Evolutionary conservation across 2,888 invertebrate species (phyloP).

Genomic region (Gandaritis pyraliata): DNA sequence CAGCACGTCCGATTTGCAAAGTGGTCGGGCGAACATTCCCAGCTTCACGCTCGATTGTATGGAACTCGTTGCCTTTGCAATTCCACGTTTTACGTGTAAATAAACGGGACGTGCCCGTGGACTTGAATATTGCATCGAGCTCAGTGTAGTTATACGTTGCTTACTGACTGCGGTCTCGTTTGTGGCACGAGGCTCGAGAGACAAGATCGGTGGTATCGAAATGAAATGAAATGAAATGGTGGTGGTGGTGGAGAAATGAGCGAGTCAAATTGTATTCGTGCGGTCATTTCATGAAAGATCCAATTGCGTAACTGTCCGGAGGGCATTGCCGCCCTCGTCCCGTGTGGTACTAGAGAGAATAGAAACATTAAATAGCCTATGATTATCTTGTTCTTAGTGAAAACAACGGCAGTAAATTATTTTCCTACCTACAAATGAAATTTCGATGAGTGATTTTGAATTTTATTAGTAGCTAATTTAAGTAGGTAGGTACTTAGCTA

Average conservation of each 20-base stretch:
- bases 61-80: constrained; percentile 40
- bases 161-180: constrained; percentile 3
- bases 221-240: no score
- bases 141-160: constrained; percentile 5
- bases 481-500: no score
- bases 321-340: no score
- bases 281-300: neutral
- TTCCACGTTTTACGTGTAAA: constrained; percentile 42
- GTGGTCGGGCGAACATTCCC: constrained; percentile 38
- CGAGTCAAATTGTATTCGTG: neutral
- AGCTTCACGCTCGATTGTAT: constrained; percentile 44
- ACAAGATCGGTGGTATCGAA: no score
- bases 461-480: no score
- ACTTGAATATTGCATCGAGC: constrained; percentile 40
- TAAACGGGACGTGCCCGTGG: constrained; percentile 40
- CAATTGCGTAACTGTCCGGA: neutral
- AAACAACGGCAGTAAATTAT: no score
- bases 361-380: no score
- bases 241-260: neutral
- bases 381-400: no score
- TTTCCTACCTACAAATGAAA: no score
- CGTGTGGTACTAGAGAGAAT: no score
- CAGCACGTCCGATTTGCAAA: constrained; percentile 42
- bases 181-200: constrained; percentile 6
- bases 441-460: no score